Evolutionary conservation across 1,140 invertebrate genomes (phyloP), one percentile per base, ranked within the genome.

Genomic region (Drosophila pachea): DNA sequence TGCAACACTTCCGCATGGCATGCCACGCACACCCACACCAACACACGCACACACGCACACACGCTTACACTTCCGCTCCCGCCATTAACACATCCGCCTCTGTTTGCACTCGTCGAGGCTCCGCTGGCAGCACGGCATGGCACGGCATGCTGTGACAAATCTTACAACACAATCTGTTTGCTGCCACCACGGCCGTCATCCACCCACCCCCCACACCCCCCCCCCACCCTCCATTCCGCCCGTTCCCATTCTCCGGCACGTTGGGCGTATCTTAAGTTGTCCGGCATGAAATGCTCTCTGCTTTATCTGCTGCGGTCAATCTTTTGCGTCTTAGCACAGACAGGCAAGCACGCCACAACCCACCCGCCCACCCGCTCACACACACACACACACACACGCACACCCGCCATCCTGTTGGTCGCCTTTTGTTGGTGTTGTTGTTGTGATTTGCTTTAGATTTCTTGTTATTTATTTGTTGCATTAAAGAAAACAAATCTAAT

Each of bases 391-490:
- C 42, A 16, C 14, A 14, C 31, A 40, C 6, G 33, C 22, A 31
- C 35, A 9, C 11, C 12, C 45, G 47, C 33, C 43, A 36, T 53
- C 50, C 53, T 53, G 42, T 47, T 72, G 68, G 50, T 47, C 52
- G 71, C 49, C 22, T 22, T 22, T 22, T 22, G 22, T 22, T 68
- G 55, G 53, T 76, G 53, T 53, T 74, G 62, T 72, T 74, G 69
- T 84, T 79, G 76, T 73, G 68, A 86, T 79, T 81, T 76, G 73
- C 66, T 86, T 73, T 86, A 74, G 81, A 81, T 84, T 74, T 84
- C 73, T 64, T 79, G 81, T 84, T 84, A 79, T 84, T 79, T 86
- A 86, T 84, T 84, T 86, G 79, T 84, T 81, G 73, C 76, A 86
- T 73, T 67, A 75, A 73, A 78, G 53, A 83, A 83, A 68, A 83